Evolutionary conservation across 1,140 invertebrate genomes (phyloP).

Genomic region (Leguminivora glycinivorella): DNA sequence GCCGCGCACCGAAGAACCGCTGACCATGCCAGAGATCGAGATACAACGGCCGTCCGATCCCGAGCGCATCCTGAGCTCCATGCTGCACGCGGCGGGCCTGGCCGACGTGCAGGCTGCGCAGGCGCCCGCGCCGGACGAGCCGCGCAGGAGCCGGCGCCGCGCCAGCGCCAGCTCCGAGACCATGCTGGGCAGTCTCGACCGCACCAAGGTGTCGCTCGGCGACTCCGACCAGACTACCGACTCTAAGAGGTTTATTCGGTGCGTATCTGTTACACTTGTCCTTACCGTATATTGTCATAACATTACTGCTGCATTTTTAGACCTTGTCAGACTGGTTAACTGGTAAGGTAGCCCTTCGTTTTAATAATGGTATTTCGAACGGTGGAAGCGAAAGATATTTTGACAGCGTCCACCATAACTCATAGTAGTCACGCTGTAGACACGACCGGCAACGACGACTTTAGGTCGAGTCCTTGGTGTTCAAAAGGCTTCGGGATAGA

Average conservation of each 20-base stretch:
- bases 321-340: no score
- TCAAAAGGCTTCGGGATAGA: no score
- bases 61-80: constrained; percentile 37
- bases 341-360: no score
- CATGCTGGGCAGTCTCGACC: constrained; percentile 60
- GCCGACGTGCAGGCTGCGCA: constrained; percentile 38
- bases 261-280: no score
- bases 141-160: constrained; percentile 4
- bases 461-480: no score
- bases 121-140: neutral
- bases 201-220: constrained; percentile 66
- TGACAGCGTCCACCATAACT: no score
- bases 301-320: no score
- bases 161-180: constrained; percentile 54
- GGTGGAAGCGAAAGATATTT: no score
- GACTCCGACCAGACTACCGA: constrained; percentile 62
- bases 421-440: no score
- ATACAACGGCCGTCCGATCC: constrained; percentile 14
- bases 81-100: constrained; percentile 53
- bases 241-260: constrained; percentile 56
- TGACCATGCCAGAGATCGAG: neutral
- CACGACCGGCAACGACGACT: no score
- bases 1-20: neutral
- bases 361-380: no score
- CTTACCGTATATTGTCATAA: no score